phyloP scores from a whole-genome alignment of 2,888 invertebrate genomes.

The Serripes groenlandicus region DNA sequence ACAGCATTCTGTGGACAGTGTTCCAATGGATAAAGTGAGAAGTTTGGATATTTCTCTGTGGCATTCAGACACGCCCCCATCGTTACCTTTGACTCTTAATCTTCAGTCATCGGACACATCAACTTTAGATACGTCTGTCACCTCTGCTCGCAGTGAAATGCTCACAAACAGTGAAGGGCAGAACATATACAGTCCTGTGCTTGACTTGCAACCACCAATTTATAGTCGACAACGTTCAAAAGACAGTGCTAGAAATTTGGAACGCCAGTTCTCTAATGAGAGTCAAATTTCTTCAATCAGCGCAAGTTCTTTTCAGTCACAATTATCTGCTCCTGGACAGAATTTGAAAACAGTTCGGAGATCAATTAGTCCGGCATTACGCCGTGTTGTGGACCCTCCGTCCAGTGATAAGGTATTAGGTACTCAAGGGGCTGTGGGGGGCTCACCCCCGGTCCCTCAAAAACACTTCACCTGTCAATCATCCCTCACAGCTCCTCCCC shows the following conservation, averaged over 20 bases:
- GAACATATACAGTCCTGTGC: conserved; percentile 62
- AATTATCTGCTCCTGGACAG: conserved; percentile 3
- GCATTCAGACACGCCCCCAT: conserved; percentile 59
- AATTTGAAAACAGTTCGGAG: conserved; percentile 44
- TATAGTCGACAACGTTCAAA: conserved; percentile 60
- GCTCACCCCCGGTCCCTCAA: conserved; percentile 39
- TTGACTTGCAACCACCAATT: conserved; percentile 60
- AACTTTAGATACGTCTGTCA: conserved; percentile 24
- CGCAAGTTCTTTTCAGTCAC: conserved; percentile 21
- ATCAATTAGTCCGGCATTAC: conserved; percentile 58
- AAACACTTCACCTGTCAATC: conserved; percentile 28
- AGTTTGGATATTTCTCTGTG: conserved; percentile 31
- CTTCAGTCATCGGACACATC: conserved; percentile 8
- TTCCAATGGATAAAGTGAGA: conserved; percentile 57
- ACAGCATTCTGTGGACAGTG: conserved; percentile 63
- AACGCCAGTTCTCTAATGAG: conserved; percentile 61
- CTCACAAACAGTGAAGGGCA: conserved; percentile 59
- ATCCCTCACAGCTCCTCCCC: conserved; percentile 25
- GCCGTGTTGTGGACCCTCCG: conserved; percentile 46
- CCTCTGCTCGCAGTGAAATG: conserved; percentile 30
- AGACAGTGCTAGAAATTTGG: conserved; percentile 36
- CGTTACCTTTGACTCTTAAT: conserved; percentile 56
- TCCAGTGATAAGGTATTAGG: conserved; percentile 4
- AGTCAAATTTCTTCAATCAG: conserved; percentile 45
- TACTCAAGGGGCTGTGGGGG: conserved; percentile 52